phyloP scores from a whole-genome alignment of 2,113 vertebrate species.

The Copsychus sechellarum region DNA sequence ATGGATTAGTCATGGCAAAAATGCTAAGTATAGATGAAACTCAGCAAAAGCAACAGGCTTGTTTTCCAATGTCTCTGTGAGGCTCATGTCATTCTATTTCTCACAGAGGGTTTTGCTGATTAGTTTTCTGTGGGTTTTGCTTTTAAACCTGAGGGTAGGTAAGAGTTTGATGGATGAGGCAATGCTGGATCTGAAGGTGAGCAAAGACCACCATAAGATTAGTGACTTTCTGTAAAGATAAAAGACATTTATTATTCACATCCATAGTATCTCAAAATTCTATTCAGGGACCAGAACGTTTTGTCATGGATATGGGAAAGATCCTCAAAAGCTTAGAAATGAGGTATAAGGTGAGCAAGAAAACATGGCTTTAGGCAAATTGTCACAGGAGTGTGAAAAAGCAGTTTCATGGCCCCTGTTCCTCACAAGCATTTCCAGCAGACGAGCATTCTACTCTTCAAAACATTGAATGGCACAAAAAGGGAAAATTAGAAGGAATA shows the following conservation, averaged over 20 bases:
- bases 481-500: neutral
- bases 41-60: neutral
- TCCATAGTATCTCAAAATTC: neutral
- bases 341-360: neutral
- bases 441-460: neutral
- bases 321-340: neutral
- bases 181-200: neutral
- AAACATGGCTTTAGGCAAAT: neutral
- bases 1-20: conserved; percentile 50
- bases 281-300: neutral
- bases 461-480: neutral
- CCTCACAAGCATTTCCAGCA: neutral
- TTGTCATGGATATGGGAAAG: neutral
- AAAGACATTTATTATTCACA: neutral
- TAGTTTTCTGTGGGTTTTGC: neutral
- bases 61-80: neutral
- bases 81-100: neutral
- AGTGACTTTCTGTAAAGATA: neutral
- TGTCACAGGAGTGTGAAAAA: neutral
- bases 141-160: neutral
- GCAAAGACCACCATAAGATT: neutral
- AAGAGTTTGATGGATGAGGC: neutral
- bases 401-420: neutral
- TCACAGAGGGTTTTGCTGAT: neutral
- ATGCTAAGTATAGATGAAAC: conserved; percentile 4